These are phyloP conservation scores for Baryphthengus martii DNA, from an alignment of 2,113 vertebrate species.

Conservation along the genomic window DNA sequence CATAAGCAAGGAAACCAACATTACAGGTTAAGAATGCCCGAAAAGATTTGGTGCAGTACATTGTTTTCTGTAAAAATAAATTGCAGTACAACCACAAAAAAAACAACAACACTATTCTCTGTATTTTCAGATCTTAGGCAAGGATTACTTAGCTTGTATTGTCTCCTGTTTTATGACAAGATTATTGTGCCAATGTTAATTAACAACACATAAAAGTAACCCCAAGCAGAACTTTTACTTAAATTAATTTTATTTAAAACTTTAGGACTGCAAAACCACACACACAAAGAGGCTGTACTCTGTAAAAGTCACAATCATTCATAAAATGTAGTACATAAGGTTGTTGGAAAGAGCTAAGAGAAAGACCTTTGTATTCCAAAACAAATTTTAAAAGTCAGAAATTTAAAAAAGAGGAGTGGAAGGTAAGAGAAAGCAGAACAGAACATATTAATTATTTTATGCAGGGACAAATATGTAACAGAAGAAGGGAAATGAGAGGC, in stretches of 20 bases:
- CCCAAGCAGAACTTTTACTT: constrained; percentile 22
- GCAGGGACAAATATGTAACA: background rate
- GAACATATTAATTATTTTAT: background rate
- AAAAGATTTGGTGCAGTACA: background rate
- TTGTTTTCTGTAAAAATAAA: constrained; percentile 32
- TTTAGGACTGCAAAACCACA: constrained; percentile 18
- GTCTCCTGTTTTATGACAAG: constrained; percentile 23
- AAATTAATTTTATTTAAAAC: constrained; percentile 46
- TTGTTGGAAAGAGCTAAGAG: constrained; percentile 1
- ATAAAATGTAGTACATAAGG: background rate
- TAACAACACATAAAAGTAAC: constrained; percentile 44
- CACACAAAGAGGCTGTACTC: background rate
- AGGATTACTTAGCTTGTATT: background rate
- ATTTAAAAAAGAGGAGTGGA: background rate
- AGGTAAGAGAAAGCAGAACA: background rate
- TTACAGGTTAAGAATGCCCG: background rate
- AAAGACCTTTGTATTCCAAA: constrained; percentile 2
- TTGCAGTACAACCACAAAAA: background rate
- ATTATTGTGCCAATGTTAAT: constrained; percentile 19
- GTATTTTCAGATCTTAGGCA: background rate
- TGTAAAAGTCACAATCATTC: constrained; percentile 6
- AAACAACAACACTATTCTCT: background rate
- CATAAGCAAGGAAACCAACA: background rate
- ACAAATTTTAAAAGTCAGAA: background rate
- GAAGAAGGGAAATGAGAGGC: background rate